Conservation (phyloP, 2,888 invertebrate genomes). For the Eretmocerus hayati region DNA sequence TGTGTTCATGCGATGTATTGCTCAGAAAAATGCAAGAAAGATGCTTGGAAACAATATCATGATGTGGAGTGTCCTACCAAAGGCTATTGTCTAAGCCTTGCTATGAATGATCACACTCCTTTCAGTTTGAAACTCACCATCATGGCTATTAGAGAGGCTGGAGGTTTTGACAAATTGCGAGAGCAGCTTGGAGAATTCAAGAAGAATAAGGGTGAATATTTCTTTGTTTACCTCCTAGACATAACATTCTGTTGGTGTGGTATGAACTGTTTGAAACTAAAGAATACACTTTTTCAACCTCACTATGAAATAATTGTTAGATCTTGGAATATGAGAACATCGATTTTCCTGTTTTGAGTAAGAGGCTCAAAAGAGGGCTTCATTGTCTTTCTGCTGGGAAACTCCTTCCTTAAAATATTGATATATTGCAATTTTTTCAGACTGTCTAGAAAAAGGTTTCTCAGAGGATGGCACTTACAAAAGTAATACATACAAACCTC, state of each 20-base stretch:
- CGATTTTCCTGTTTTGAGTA: too few relatives aligned
- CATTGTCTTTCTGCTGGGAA: too few relatives aligned
- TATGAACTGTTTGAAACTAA: too few relatives aligned
- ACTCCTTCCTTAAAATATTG: too few relatives aligned
- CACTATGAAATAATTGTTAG: not conserved
- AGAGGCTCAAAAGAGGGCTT: too few relatives aligned
- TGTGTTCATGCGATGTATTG: conserved; percentile 65
- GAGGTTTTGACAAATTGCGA: conserved; percentile 43
- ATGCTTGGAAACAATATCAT: conserved; percentile 66
- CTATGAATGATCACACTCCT: conserved; percentile 61
- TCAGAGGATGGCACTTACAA: conserved; percentile 36
- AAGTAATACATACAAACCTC: conserved; percentile 42
- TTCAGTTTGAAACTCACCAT: conserved; percentile 60
- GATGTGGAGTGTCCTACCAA: conserved; percentile 68
- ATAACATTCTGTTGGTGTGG: too few relatives aligned
- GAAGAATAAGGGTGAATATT: conserved; percentile 34
- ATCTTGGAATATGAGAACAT: too few relatives aligned
- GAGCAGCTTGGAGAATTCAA: conserved; percentile 35
- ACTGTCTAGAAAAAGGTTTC: conserved; percentile 37
- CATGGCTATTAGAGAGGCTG: conserved; percentile 45
- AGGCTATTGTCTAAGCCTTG: conserved; percentile 53
- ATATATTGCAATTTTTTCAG: conserved; percentile 27
- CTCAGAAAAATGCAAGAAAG: conserved; percentile 55
- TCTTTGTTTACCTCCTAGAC: too few relatives aligned
- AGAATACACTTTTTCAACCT: too few relatives aligned